Percentiles rank a stretch among this genome's conserved stretches.
phyloP scores from a whole-genome alignment of 2,888 invertebrate genomes.

The Mythimna impura region DNA sequence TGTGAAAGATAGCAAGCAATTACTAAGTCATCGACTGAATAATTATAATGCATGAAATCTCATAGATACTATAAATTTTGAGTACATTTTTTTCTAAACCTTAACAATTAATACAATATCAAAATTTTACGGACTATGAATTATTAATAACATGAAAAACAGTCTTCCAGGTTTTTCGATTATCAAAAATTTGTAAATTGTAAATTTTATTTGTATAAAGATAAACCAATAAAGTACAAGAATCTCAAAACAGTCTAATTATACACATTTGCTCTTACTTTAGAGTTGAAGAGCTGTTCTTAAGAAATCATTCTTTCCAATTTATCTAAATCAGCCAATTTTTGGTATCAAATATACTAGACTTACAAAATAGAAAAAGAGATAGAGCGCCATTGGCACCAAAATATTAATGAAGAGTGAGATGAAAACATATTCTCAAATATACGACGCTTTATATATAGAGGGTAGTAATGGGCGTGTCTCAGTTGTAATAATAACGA shows the following conservation, averaged over 20 bases:
- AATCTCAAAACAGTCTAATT: constrained; percentile 84
- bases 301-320: constrained; percentile 68
- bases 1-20: neutral
- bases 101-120: constrained; percentile 87
- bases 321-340: constrained; percentile 76
- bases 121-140: constrained; percentile 88
- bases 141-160: constrained; percentile 87
- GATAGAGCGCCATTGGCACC: constrained; percentile 42
- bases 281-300: constrained; percentile 64
- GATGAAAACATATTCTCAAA: constrained; percentile 43
- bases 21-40: constrained; percentile 47
- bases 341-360: constrained; percentile 78
- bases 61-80: constrained; percentile 72
- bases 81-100: constrained; percentile 80
- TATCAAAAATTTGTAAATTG: constrained; percentile 90
- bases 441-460: constrained; percentile 54
- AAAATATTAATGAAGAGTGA: constrained; percentile 46
- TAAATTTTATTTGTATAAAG: constrained; percentile 82
- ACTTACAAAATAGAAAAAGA: constrained; percentile 65
- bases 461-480: constrained; percentile 39
- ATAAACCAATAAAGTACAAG: constrained; percentile 85
- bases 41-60: constrained; percentile 52
- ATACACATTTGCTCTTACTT: constrained; percentile 70
- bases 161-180: constrained; percentile 88
- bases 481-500: constrained; percentile 26